Percentiles rank a stretch among this genome's conserved stretches.
phyloP scores from a whole-genome alignment of 2,888 invertebrate species.

The Suillia variegata region DNA sequence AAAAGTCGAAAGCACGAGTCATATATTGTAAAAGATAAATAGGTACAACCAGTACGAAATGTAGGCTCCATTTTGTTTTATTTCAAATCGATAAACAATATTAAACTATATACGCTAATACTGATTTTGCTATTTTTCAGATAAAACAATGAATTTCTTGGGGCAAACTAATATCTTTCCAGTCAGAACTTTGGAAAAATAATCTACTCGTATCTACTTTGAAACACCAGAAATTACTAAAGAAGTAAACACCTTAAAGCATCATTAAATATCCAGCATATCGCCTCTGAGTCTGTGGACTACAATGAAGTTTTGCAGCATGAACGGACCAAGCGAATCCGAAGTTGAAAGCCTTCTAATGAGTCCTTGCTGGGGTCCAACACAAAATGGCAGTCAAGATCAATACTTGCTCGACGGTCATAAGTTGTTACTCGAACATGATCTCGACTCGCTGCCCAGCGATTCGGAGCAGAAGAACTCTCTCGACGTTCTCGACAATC shows the following conservation, averaged over 20 bases:
- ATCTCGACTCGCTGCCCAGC: slow-evolving; percentile 64
- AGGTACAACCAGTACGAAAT: too few species aligned
- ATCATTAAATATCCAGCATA: not conserved
- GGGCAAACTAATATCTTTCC: slow-evolving; percentile 2
- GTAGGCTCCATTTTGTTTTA: too few species aligned
- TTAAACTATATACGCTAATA: too few species aligned
- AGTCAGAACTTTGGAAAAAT: not conserved
- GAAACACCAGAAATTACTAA: too few species aligned
- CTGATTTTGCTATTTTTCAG: too few species aligned
- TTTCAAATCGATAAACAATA: too few species aligned
- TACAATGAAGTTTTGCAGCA: slow-evolving; percentile 69
- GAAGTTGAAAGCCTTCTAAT: slow-evolving; percentile 76
- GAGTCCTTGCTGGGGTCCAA: slow-evolving; percentile 73
- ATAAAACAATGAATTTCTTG: slow-evolving; percentile 1
- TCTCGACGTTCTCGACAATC: slow-evolving; percentile 74
- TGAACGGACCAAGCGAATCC: slow-evolving; percentile 63
- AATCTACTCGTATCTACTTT: too few species aligned
- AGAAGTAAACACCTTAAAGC: slow-evolving; percentile 3
- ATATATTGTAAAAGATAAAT: too few species aligned
- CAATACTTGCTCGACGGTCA: slow-evolving; percentile 65
- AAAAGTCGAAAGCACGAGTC: too few species aligned
- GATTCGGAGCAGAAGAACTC: slow-evolving; percentile 62
- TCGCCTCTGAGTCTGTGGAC: too few species aligned
- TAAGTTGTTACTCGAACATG: slow-evolving; percentile 66
- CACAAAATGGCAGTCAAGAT: slow-evolving; percentile 62